Evolutionary conservation across 2,113 vertebrate genomes (phyloP), one percentile per base, ranked within the genome.

Genomic region (Callipepla californica): DNA sequence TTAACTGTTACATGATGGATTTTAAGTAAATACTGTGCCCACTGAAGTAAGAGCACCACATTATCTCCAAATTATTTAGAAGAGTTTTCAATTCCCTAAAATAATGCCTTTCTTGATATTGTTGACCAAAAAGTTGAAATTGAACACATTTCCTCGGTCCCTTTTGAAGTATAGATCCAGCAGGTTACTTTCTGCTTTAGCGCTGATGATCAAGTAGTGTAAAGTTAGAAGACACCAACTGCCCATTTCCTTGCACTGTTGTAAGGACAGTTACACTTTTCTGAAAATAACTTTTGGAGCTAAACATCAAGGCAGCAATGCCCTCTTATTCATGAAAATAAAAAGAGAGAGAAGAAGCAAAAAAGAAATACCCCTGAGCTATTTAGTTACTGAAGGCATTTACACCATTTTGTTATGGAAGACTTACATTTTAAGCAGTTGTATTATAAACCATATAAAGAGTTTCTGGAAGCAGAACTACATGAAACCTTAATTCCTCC

Each of bases 241-340:
- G n/a, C n/a, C n/a, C 2, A 4, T 40, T 53, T 74, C 47, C 59
- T 67, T 68, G 69, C 44, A 47, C 47, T 14, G 57, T 47, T 20
- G 1, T 16, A 72, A 22, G 16, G 76, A 76, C 36, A 13, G 21
- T 3, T 66, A 36, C 40, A 34, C 40, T 70, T 34, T 32, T 75
- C 42, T 65, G 57, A 86, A 30, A 11, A 13, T 8, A 65, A 11
- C 47, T 68, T 72, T 18, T 79, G 67, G 92, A 89, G 70, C 40
- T 84, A 73, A 26, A 42, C 45, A 85, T 66, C 59, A 85, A 87
- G 63, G n/a, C 48, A 81, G 25, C 44, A 51, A 44, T 11, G 55
- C 57, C 70, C 0, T 0, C 18, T 65, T 47, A 36, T 15, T 73
- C 45, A 22, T 30, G 14, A 26, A 2, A 28, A 13, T 18, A 53